phyloP scores from a whole-genome alignment of 2,113 vertebrate species.

The Lasiurus cinereus region DNA sequence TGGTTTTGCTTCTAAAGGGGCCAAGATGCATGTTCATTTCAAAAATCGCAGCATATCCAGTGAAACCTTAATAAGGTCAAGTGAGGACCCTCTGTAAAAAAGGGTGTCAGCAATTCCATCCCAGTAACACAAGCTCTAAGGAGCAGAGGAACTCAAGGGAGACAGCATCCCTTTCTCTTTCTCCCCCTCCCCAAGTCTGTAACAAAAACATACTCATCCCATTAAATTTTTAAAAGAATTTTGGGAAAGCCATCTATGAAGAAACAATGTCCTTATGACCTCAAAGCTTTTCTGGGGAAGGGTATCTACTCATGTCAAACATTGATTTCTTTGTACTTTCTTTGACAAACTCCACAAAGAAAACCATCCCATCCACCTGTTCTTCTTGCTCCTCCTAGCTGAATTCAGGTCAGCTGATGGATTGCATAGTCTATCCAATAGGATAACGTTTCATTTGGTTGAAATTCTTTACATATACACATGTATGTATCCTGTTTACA shows the following conservation, averaged over 20 bases:
- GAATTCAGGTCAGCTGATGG: slow-evolving; percentile 69
- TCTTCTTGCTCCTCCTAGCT: slow-evolving; percentile 57
- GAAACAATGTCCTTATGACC: slow-evolving; percentile 74
- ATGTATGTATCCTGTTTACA: slow-evolving; percentile 87
- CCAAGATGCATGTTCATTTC: slow-evolving; percentile 74
- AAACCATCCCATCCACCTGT: slow-evolving; percentile 67
- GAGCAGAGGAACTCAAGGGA: slow-evolving; percentile 76
- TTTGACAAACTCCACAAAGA: slow-evolving; percentile 80
- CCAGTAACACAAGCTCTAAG: slow-evolving; percentile 74
- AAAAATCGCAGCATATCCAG: slow-evolving; percentile 83
- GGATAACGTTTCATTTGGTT: slow-evolving; percentile 88
- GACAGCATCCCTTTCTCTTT: slow-evolving; percentile 70
- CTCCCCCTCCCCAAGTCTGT: slow-evolving; percentile 58
- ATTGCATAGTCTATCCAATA: slow-evolving; percentile 90
- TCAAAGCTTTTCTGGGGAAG: slow-evolving; percentile 59
- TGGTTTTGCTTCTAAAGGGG: slow-evolving; percentile 81
- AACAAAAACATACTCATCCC: slow-evolving; percentile 15
- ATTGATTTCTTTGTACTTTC: slow-evolving; percentile 31
- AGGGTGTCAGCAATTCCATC: slow-evolving; percentile 86
- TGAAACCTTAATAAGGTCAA: slow-evolving; percentile 90
- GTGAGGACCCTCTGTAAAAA: slow-evolving; percentile 87
- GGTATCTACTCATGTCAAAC: slow-evolving; percentile 71
- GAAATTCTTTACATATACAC: slow-evolving; percentile 86
- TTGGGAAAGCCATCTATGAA: slow-evolving; percentile 73
- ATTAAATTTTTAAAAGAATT: slow-evolving; percentile 63